These are phyloP conservation scores for Orthonevra nobilis DNA, from an alignment of 2,888 invertebrate species.

Conservation along the genomic window DNA sequence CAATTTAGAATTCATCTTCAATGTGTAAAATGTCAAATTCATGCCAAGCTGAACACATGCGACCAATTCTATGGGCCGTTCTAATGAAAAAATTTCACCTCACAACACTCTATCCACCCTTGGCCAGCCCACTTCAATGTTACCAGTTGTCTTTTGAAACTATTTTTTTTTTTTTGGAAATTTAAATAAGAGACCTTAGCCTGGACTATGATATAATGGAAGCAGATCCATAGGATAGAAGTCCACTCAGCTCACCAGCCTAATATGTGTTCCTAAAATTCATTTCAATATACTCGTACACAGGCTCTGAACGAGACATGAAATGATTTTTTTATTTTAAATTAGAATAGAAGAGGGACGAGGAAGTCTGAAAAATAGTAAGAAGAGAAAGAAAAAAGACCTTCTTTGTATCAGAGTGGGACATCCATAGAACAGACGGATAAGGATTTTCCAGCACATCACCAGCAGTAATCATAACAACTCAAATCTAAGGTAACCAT, in stretches of 20 bases:
- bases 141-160: constrained; percentile 7
- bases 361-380: too few species aligned
- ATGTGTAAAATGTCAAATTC: constrained; percentile 39
- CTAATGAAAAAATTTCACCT: constrained; percentile 56
- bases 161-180: too few species aligned
- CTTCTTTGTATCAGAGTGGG: background rate
- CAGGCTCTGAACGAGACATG: constrained; percentile 31
- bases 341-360: constrained; percentile 22
- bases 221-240: constrained; percentile 12
- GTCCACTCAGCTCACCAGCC: background rate
- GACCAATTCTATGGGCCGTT: constrained; percentile 23
- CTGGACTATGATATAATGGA: constrained; percentile 26
- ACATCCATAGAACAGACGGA: constrained; percentile 11
- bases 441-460: constrained; percentile 2
- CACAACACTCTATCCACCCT: constrained; percentile 12
- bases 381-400: constrained; percentile 14
- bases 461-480: constrained; percentile 26
- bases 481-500: constrained; percentile 52
- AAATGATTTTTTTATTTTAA: constrained; percentile 64
- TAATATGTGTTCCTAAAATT: constrained; percentile 45
- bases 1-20: constrained; percentile 17
- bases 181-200: constrained; percentile 32
- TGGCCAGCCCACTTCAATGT: constrained; percentile 1
- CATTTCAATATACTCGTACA: constrained; percentile 50
- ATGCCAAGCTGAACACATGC: constrained; percentile 36